Percentiles rank a stretch among this genome's conserved stretches.
Conservation (phyloP, 2,888 invertebrate species). For the Hybos culiciformis region DNA sequence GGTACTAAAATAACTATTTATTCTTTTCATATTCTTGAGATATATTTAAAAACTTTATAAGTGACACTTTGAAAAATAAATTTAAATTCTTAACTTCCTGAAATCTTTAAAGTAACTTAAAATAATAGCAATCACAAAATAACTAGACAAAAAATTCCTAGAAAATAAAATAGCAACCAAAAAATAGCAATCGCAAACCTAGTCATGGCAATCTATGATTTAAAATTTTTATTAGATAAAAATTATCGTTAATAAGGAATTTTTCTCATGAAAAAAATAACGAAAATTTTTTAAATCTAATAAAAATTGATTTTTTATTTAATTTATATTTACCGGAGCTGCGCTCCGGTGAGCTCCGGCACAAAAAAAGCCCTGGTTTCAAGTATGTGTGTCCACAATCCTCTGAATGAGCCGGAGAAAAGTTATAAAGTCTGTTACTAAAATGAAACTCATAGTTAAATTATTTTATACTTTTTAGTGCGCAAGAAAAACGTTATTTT, state of each 20-base stretch:
- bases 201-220: neutral
- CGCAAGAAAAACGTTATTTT: no score
- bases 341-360: neutral
- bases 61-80: conserved; percentile 2
- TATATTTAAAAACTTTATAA: conserved; percentile 1
- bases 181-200: neutral
- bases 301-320: conserved; percentile 1
- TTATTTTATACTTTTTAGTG: no score
- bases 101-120: neutral
- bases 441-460: no score
- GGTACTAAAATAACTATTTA: neutral
- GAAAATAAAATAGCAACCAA: neutral
- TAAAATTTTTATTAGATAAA: neutral
- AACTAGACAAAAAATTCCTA: neutral
- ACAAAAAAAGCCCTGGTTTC: neutral
- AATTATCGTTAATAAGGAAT: neutral
- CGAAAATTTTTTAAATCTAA: neutral
- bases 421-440: no score
- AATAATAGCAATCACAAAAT: neutral
- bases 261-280: neutral
- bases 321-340: conserved; percentile 2
- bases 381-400: no score
- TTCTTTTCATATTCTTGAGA: conserved; percentile 2
- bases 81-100: neutral
- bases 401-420: no score